phyloP scores from a whole-genome alignment of 2,888 invertebrate genomes.

The Neoascia interrupta region DNA sequence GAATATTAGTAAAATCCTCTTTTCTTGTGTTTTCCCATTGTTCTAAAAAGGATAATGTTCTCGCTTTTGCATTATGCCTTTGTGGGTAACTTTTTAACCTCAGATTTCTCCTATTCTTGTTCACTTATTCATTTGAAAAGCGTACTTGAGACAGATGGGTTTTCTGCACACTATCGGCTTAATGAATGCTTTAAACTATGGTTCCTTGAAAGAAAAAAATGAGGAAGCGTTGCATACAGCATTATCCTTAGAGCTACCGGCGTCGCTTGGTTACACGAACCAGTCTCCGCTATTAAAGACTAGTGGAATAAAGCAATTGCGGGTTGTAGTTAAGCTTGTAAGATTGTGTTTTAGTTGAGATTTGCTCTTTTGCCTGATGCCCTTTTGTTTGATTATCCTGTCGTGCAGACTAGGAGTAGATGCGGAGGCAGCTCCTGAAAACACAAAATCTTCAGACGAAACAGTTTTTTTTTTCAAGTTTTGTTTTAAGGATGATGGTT shows the following conservation, averaged over 20 bases:
- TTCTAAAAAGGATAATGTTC: not conserved
- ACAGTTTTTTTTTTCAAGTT: too few relatives aligned
- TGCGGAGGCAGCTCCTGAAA: too few relatives aligned
- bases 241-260: conserved; percentile 10
- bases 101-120: too few relatives aligned
- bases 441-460: too few relatives aligned
- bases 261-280: not conserved
- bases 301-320: not conserved
- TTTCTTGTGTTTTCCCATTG: not conserved
- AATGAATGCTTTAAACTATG: not conserved
- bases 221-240: conserved; percentile 17
- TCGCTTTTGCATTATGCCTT: not conserved
- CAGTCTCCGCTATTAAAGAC: not conserved
- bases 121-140: conserved; percentile 24
- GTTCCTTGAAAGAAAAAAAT: not conserved
- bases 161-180: conserved; percentile 11
- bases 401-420: too few relatives aligned
- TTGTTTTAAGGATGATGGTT: too few relatives aligned
- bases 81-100: conserved; percentile 19
- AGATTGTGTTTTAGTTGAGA: conserved; percentile 4
- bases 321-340: not conserved
- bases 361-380: conserved; percentile 20
- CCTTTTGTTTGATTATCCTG: conserved; percentile 12
- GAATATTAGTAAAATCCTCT: conserved; percentile 1
- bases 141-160: conserved; percentile 31